Conservation (phyloP, 1,140 invertebrate genomes). For the Bradynema listronoti region DNA sequence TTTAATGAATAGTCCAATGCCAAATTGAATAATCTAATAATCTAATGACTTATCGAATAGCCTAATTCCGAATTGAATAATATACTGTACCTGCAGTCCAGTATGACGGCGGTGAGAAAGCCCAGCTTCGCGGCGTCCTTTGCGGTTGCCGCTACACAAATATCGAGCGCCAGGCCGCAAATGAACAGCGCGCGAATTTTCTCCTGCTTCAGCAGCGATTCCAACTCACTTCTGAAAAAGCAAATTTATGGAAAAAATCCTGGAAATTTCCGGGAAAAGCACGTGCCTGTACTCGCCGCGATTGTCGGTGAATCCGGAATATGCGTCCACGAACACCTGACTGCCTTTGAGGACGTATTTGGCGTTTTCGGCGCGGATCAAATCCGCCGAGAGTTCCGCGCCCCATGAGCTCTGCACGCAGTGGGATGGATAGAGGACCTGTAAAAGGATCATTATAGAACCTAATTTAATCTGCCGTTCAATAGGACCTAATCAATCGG, state of each 20-base stretch:
- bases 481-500: not conserved
- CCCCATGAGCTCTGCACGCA: conserved; percentile 91
- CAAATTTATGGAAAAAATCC: conserved; percentile 60
- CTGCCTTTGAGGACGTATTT: conserved; percentile 85
- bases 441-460: conserved; percentile 57
- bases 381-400: conserved; percentile 79
- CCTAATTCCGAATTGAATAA: not conserved
- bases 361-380: conserved; percentile 71
- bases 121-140: conserved; percentile 64
- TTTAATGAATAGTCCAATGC: no score
- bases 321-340: conserved; percentile 87
- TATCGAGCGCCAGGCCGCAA: conserved; percentile 88
- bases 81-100: conserved; percentile 37
- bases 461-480: not conserved
- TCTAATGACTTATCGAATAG: not conserved
- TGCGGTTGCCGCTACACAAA: conserved; percentile 69
- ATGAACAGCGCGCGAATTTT: conserved; percentile 85
- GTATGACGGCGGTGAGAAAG: conserved; percentile 46
- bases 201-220: conserved; percentile 70
- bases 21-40: conserved; percentile 6
- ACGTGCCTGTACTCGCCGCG: conserved; percentile 60
- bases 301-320: conserved; percentile 97
- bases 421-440: conserved; percentile 85
- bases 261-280: conserved; percentile 1
- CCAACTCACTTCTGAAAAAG: conserved; percentile 76